Conservation (phyloP, 2,888 invertebrate genomes). For the Nephrocerus scutellatus region DNA sequence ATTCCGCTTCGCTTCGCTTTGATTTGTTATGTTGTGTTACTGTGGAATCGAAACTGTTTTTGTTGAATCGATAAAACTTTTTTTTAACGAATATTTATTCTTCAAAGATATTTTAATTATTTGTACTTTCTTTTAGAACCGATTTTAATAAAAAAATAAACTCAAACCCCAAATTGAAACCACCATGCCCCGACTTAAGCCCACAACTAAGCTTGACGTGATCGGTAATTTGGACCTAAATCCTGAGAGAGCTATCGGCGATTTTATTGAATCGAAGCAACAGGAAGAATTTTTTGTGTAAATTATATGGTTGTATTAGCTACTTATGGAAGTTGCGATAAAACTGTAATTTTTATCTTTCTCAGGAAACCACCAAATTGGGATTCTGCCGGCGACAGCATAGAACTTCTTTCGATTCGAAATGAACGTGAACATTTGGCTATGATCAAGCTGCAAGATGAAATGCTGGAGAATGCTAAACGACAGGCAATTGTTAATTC, state of each 20-base stretch:
- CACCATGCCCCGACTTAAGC: conserved; percentile 44
- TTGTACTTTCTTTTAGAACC: too few relatives aligned
- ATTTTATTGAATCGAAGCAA: conserved; percentile 39
- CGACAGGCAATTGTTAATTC: conserved; percentile 32
- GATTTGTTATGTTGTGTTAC: too few relatives aligned
- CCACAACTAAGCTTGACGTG: conserved; percentile 41
- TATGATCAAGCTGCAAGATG: conserved; percentile 36
- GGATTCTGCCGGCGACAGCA: conserved; percentile 42
- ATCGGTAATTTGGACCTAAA: conserved; percentile 41
- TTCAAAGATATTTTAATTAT: too few relatives aligned
- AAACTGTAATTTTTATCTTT: background rate
- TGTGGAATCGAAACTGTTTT: too few relatives aligned
- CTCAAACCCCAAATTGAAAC: too few relatives aligned
- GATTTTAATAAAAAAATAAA: too few relatives aligned
- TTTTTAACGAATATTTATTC: too few relatives aligned
- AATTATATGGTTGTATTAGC: conserved; percentile 15
- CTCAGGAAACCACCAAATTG: conserved; percentile 43
- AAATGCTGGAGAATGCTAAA: conserved; percentile 36
- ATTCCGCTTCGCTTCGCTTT: too few relatives aligned
- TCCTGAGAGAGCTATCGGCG: conserved; percentile 39
- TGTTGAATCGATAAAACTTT: too few relatives aligned
- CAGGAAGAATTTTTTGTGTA: conserved; percentile 42
- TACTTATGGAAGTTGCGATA: background rate
- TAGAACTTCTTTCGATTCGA: conserved; percentile 40
- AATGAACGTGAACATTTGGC: conserved; percentile 40